Conservation (phyloP, 2,888 invertebrate genomes). For the Drosophila atripex region DNA sequence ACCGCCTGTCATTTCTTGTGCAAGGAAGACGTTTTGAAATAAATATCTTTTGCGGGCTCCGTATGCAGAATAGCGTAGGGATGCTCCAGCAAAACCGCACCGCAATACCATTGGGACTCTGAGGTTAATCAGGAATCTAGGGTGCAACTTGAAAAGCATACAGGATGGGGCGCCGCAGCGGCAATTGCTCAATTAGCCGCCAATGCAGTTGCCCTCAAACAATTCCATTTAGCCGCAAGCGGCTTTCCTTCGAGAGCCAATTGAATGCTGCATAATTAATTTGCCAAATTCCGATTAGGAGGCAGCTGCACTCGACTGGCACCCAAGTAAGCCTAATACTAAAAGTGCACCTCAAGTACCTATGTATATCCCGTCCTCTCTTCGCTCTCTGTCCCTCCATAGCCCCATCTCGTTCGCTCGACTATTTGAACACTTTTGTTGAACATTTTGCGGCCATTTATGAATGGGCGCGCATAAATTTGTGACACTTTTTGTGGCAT, state of each 20-base stretch:
- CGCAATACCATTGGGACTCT: conserved; percentile 54
- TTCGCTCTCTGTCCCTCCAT: not conserved
- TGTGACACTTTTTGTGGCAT: conserved; percentile 70
- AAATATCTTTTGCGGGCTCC: conserved; percentile 39
- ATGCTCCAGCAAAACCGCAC: conserved; percentile 39
- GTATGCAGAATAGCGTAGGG: not conserved
- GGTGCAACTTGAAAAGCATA: conserved; percentile 68
- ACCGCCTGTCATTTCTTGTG: conserved; percentile 52
- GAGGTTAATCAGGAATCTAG: conserved; percentile 81
- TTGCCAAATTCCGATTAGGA: conserved; percentile 47
- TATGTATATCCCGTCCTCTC: not conserved
- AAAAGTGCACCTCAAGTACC: conserved; percentile 45
- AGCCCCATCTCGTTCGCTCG: not conserved
- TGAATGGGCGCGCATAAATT: conserved; percentile 69
- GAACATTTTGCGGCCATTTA: conserved; percentile 55
- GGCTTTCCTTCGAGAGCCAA: conserved; percentile 56
- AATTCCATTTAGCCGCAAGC: conserved; percentile 54
- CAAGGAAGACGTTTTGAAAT: conserved; percentile 48
- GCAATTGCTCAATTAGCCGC: conserved; percentile 73
- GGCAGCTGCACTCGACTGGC: conserved; percentile 50
- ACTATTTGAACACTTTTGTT: conserved; percentile 47
- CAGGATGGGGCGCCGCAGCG: conserved; percentile 33
- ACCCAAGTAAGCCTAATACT: conserved; percentile 42
- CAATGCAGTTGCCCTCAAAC: conserved; percentile 33
- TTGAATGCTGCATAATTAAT: conserved; percentile 73